A percentile compares a stretch with the other conserved stretches of the same genome.
These are phyloP conservation scores for Sylvia borin DNA, from an alignment of 2,797 vertebrate genomes.

Conservation along the genomic window DNA sequence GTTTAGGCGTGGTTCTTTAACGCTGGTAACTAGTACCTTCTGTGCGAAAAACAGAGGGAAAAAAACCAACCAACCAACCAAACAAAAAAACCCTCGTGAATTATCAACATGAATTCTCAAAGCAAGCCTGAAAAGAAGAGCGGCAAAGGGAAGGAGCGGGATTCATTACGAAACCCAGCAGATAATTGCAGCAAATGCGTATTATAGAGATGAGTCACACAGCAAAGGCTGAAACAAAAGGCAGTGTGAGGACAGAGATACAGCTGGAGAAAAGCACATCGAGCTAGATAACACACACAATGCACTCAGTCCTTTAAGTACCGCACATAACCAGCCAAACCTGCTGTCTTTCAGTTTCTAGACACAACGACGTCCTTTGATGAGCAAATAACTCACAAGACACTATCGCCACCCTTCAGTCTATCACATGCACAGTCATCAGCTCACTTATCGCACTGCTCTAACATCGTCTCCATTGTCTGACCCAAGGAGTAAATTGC, in stretches of 20 bases:
- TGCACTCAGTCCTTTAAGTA: background rate
- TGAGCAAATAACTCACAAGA: background rate
- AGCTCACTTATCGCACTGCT: background rate
- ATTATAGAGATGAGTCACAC: background rate
- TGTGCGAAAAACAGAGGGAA: background rate
- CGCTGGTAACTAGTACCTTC: background rate
- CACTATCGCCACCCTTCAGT: background rate
- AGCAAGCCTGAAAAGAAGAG: background rate
- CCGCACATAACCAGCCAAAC: background rate
- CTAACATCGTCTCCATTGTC: background rate
- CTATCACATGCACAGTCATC: background rate
- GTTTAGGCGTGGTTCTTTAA: background rate
- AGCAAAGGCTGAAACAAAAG: conserved; percentile 10
- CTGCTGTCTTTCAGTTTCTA: background rate
- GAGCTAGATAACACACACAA: background rate
- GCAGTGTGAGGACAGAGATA: background rate
- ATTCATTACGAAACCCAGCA: background rate
- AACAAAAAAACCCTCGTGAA: background rate
- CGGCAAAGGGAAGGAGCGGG: background rate
- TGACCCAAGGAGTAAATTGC: background rate
- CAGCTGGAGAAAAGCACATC: background rate
- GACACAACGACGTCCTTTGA: background rate
- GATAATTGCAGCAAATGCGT: background rate
- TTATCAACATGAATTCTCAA: background rate
- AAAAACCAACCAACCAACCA: background rate